A percentile compares a stretch with the other conserved stretches of the same genome.
Conservation (phyloP, 2,113 vertebrate genomes). For the Xiphophorus maculatus region DNA sequence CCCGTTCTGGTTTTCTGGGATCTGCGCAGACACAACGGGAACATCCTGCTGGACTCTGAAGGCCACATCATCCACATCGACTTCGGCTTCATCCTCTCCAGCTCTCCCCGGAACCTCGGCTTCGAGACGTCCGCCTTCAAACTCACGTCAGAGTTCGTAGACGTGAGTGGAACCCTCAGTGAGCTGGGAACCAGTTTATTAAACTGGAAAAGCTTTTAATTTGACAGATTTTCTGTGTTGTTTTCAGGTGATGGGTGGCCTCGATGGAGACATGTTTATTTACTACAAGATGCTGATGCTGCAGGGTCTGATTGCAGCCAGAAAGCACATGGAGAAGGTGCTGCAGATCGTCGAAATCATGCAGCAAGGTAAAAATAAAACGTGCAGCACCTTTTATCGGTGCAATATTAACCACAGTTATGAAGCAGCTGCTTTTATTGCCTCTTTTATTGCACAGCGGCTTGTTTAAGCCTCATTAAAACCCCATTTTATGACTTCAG, state of each 20-base stretch:
- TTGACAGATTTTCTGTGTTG: neutral
- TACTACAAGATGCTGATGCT: slow-evolving; percentile 99
- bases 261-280: slow-evolving; percentile 95
- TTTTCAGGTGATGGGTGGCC: slow-evolving; percentile 92
- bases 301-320: slow-evolving; percentile 91
- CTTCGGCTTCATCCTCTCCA: slow-evolving; percentile 97
- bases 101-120: slow-evolving; percentile 93
- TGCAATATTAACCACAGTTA: neutral
- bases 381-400: neutral
- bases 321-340: slow-evolving; percentile 96
- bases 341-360: slow-evolving; percentile 97
- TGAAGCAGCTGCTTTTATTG: neutral
- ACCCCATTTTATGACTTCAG: neutral
- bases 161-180: slow-evolving; percentile 76
- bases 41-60: slow-evolving; percentile 92
- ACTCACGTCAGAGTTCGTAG: slow-evolving; percentile 92
- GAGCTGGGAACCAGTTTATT: neutral
- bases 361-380: slow-evolving; percentile 87
- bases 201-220: neutral
- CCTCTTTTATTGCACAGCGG: neutral
- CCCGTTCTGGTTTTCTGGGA: neutral
- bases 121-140: slow-evolving; percentile 97
- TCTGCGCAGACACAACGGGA: slow-evolving; percentile 90
- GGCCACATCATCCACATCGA: slow-evolving; percentile 99
- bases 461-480: neutral